Base-by-base conservation (phyloP, 2,113 vertebrate species). In the Talpa occidentalis region DNA sequence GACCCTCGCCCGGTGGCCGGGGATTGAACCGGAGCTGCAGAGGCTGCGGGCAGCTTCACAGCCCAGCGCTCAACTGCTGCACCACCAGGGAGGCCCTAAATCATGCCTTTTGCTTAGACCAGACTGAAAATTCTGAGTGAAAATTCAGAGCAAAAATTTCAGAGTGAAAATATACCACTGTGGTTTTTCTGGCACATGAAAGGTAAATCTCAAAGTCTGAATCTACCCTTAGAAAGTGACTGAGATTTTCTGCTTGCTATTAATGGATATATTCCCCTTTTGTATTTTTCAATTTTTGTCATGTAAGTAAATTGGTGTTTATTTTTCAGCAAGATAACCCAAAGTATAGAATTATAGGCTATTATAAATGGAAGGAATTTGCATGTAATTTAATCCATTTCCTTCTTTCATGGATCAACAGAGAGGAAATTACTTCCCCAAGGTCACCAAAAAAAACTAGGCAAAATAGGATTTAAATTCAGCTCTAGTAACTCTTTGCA, bases 91-190 rank as follows among this genome's bases (percentile, higher is more conserved):
- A n/a, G n/a, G 64, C 60, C 96, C 94, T 95, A 93, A 95, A 90
- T 97, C 95, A 93, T 81, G 56, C 37, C 44, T 59, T 49, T 35
- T 59, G 17, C 26, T 85, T 85, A 93, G 76, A 17, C 21, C 14
- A 32, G 10, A 76, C n/a, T 69, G n/a, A 88, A 92, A 94, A 76
- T 76, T 79, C 44, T 84, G 54, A 56, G 54, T 56, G 54, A 56
- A 56, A 56, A 56, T 56, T 22, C 54, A 56, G 52, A 54, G 52
- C 19, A 19, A 54, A 54, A 54, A 54, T 17, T 54, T 54, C 52
- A 54, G 54, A 56, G 54, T 56, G 54, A 56, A 56, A 56, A 56
- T 92, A 81, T 21, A 17, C 52, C 10, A 77, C 37, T 90, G 37
- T 28, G 14, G 3, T 67, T 88, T 8, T 66, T 80, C 9, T 90